Base-by-base conservation (phyloP, 2,888 invertebrate species). In the Trissolcus brochymenae region DNA sequence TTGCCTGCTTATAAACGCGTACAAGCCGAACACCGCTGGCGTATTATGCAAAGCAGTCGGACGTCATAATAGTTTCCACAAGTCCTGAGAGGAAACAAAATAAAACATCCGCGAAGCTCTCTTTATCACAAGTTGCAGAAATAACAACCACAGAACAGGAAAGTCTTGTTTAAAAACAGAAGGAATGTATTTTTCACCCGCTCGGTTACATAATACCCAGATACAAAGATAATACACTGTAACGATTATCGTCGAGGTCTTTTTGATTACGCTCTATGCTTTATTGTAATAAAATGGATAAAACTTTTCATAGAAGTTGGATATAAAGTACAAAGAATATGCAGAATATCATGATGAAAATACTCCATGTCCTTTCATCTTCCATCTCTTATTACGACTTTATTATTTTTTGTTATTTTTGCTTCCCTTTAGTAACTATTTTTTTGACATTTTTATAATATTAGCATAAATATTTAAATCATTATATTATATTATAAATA, bases 21-120 rank as follows among this genome's bases (percentile, higher is more conserved):
- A 65, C 60, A 59, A 62, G 72, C 64, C 66, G 51, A 77, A 68
- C 64, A 55, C 61, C 72, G 46, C 49, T 43, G n/a, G 56, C 66
- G 65, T 73, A 77, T 77, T 78, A 78, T 78, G 77, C 73, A 78
- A 78, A 78, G 57, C 68, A 74, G 68, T 57, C 65, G 70, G 60
- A 70, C 65, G 73, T 78, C 77, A 78, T 78, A 78, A 78, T 73
- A 72, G 65, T 73, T 77, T 73, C 60, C 77, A 59, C 67, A 16
- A 70, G 68, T 77, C 67, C 73, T 73, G 77, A 41, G 72, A 67
- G 67, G 76, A 72, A 72, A 62, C 76, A 64, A 72, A 72, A 76
- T 76, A 76, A 76, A 62, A 62, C 71, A 16, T 46, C 51, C 25
- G 35, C 21, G 54, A 17, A 60, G 54, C 50, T 53, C 68, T 71